Conservation (phyloP, 2,797 vertebrate species). For the Melanotaenia pygmaea region DNA sequence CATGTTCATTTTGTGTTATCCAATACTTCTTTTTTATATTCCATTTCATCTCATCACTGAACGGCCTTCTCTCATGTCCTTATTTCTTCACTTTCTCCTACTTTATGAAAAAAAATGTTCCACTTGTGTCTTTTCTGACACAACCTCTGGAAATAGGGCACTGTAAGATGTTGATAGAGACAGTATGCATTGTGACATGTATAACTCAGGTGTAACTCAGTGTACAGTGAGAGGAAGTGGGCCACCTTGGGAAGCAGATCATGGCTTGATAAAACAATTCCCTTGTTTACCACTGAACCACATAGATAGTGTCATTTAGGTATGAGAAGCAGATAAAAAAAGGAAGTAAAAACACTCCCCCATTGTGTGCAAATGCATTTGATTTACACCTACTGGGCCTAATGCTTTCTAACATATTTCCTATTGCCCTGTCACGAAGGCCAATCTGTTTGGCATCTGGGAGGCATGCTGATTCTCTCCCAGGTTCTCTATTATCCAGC, state of each 20-base stretch:
- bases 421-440: constrained; percentile 59
- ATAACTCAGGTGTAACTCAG: constrained; percentile 47
- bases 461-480: constrained; percentile 57
- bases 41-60: constrained; percentile 79
- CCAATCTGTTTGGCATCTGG: constrained; percentile 68
- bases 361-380: constrained; percentile 50
- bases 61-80: constrained; percentile 43
- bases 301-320: constrained; percentile 53
- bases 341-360: constrained; percentile 32
- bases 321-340: constrained; percentile 39
- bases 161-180: constrained; percentile 27
- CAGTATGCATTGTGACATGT: constrained; percentile 33
- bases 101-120: constrained; percentile 9
- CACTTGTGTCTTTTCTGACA: constrained; percentile 48
- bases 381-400: constrained; percentile 57
- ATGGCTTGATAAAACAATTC: constrained; percentile 43
- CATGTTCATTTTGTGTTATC: constrained; percentile 78
- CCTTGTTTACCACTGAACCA: constrained; percentile 31
- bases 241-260: constrained; percentile 35
- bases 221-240: constrained; percentile 29
- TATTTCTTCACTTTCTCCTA: constrained; percentile 10
- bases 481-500: constrained; percentile 66
- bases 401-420: constrained; percentile 54
- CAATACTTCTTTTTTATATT: constrained; percentile 79
- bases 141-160: constrained; percentile 70